Evolutionary conservation across 2,797 vertebrate genomes (phyloP).

Genomic region (Muscicapa striata): DNA sequence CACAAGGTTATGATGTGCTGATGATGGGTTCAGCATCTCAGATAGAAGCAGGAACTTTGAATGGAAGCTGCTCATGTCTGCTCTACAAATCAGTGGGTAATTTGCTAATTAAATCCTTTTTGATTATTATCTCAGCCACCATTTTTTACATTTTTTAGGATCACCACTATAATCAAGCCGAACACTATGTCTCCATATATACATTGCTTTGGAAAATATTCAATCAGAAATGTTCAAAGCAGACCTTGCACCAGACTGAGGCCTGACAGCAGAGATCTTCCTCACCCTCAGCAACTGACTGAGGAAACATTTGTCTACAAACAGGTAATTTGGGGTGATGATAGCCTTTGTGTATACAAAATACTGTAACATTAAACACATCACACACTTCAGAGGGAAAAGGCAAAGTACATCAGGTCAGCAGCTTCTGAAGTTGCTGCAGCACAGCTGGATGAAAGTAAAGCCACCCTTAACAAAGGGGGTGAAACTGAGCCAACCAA

Average conservation of each 20-base stretch:
- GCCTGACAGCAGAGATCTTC: background rate
- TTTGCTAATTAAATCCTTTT: background rate
- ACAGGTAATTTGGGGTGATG: background rate
- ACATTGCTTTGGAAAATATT: background rate
- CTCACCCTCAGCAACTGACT: background rate
- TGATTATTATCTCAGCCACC: background rate
- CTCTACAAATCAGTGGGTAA: background rate
- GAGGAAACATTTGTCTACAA: background rate
- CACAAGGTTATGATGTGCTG: background rate
- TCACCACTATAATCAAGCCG: background rate
- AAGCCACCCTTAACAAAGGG: background rate
- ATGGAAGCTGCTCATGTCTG: background rate
- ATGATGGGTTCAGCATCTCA: accelerated
- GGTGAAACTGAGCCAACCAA: background rate
- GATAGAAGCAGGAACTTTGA: background rate
- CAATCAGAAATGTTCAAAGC: background rate
- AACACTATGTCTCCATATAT: background rate
- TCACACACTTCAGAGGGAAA: background rate
- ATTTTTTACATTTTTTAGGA: background rate
- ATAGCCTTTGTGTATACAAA: background rate
- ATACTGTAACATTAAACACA: background rate
- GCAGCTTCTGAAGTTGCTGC: slow-evolving; percentile 7
- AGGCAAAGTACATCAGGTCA: background rate
- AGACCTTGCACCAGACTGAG: background rate
- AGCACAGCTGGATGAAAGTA: background rate